Evolutionary conservation across 2,888 invertebrate genomes (phyloP), one percentile per base, ranked within the genome.

Genomic region (Chouioia cunea): DNA sequence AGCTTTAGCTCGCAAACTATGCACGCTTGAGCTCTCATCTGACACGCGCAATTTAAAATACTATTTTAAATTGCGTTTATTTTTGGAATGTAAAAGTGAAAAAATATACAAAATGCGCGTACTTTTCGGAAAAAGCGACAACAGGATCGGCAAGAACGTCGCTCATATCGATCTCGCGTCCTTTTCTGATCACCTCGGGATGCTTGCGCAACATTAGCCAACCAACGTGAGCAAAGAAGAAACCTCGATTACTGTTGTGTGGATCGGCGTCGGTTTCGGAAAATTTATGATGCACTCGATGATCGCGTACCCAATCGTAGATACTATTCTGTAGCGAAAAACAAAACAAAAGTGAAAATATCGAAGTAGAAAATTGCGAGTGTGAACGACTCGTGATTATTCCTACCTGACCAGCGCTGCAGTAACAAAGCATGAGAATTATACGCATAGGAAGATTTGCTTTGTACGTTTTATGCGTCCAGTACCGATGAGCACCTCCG

Each of bases 181-280:
- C 96, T 78, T 92, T 92, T 22, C 86, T 87, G 52, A 92, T 85
- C 0, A 97, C 95, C 71, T 93, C 93, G 0, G 95, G 95, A 83
- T 96, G 96, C 83, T 97, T 97, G 78, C 90, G 90, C 90, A 93
- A 91, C 91, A 94, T 92, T 22, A 97, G 88, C 97, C 97, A 97
- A 22, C 97, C 97, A 47, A 96, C 91, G 83, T 97, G 97, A 0
- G 97, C 89, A 86, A 97, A 97, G 87, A 95, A 95, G 86, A 97
- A 96, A 0, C 96, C 96, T 8, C 94, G 88, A 67, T 89, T 89
- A 3, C 91, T 91, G 83, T 95, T 91, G 82, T 95, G 95, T 0
- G 95, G 95, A 86, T 95, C 95, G 0, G 94, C 94, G 76, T 91
- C 89, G 0, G 93, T 93, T 56, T 77, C 76, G 0, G 88, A 88